These are phyloP conservation scores for Nesidiocoris tenuis DNA, from an alignment of 2,888 invertebrate species.

Conservation along the genomic window DNA sequence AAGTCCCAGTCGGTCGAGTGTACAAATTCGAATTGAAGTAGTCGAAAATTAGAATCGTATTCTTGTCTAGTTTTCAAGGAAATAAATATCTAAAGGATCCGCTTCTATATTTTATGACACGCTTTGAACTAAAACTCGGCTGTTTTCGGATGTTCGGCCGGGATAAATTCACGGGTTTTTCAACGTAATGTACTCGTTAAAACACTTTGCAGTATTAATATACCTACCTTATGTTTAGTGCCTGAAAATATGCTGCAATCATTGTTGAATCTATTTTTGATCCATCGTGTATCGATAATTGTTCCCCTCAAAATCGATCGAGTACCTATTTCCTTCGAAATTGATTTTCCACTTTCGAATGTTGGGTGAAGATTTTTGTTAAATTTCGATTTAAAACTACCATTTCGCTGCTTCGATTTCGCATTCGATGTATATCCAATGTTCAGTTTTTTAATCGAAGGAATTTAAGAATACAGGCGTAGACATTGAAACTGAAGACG, in stretches of 20 bases:
- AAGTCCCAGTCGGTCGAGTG: too few species aligned
- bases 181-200: not conserved
- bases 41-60: too few species aligned
- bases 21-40: too few species aligned
- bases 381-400: too few species aligned
- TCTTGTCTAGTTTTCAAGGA: too few species aligned
- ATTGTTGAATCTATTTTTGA: not conserved
- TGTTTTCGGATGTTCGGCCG: not conserved
- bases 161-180: not conserved
- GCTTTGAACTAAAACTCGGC: not conserved
- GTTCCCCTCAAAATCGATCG: too few species aligned
- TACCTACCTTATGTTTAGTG: not conserved
- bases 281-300: not conserved
- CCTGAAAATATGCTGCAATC: not conserved
- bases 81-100: not conserved
- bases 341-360: not conserved
- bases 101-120: not conserved
- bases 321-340: too few species aligned
- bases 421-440: too few species aligned
- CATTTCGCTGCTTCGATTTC: too few species aligned
- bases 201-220: not conserved
- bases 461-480: constrained; percentile 3
- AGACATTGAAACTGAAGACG: constrained; percentile 11
- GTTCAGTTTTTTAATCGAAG: too few species aligned
- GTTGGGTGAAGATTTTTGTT: not conserved